Evolutionary conservation across 2,113 vertebrate species (phyloP).

Genomic region (Todiramphus saurophagus): DNA sequence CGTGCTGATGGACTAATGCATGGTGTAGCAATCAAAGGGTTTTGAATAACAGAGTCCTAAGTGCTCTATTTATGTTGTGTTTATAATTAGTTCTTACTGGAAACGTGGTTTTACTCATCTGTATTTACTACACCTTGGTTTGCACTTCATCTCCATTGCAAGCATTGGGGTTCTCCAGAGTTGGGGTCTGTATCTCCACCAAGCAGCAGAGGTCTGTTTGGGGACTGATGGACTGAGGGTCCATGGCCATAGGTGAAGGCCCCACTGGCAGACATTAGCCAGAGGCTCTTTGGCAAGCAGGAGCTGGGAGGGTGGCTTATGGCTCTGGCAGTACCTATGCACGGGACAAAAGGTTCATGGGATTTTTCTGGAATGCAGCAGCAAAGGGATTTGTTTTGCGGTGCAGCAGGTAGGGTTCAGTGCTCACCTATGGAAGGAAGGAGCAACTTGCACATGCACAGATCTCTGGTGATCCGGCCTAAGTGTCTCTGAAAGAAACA

Average conservation of each 20-base stretch:
- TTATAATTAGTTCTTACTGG: background rate
- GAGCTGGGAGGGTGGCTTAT: background rate
- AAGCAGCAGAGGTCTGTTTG: background rate
- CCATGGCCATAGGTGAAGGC: background rate
- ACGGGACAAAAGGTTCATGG: background rate
- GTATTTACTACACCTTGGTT: background rate
- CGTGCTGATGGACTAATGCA: background rate
- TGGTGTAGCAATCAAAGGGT: background rate
- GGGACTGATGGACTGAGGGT: background rate
- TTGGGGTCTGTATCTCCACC: background rate
- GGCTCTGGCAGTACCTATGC: background rate
- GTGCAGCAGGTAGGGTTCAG: background rate
- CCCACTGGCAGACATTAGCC: background rate
- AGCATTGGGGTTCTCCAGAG: background rate
- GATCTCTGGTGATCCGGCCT: background rate
- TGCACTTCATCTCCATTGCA: background rate
- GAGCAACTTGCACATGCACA: background rate
- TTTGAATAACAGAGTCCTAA: background rate
- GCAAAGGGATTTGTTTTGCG: background rate
- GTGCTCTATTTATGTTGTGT: background rate
- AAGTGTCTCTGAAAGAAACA: background rate
- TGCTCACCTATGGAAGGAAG: background rate
- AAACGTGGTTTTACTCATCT: background rate
- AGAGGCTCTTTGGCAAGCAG: background rate
- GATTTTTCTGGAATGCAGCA: background rate